These are phyloP conservation scores for Chymomyza costata DNA, from an alignment of 1,140 invertebrate genomes.

Conservation along the genomic window DNA sequence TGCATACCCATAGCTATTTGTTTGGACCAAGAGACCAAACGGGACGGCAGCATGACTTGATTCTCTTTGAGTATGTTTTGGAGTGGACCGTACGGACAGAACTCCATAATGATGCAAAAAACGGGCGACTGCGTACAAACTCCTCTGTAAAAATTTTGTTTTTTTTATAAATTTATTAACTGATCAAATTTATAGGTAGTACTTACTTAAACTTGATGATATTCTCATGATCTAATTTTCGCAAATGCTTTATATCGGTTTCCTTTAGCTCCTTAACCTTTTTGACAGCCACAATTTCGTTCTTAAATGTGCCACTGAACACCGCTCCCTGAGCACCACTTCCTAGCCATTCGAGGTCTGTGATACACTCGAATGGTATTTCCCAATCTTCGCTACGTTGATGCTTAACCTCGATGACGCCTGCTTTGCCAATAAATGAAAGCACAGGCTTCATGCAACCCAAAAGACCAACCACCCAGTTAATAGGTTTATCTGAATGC, in stretches of 20 bases:
- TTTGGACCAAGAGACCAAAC: slow-evolving; percentile 93
- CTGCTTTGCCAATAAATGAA: slow-evolving; percentile 88
- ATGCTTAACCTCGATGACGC: slow-evolving; percentile 66
- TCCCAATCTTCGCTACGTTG: slow-evolving; percentile 89
- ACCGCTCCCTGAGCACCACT: slow-evolving; percentile 97
- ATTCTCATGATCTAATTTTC: slow-evolving; percentile 97
- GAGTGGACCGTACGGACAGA: slow-evolving; percentile 94
- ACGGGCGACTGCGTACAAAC: slow-evolving; percentile 95
- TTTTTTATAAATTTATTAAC: not conserved
- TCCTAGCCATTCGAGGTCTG: slow-evolving; percentile 93
- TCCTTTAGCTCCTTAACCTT: slow-evolving; percentile 95
- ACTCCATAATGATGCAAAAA: slow-evolving; percentile 99
- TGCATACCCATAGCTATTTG: slow-evolving; percentile 97
- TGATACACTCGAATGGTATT: slow-evolving; percentile 94
- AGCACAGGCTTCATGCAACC: slow-evolving; percentile 91
- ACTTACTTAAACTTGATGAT: slow-evolving; percentile 94
- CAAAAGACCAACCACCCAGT: slow-evolving; percentile 88
- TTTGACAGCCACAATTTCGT: slow-evolving; percentile 95
- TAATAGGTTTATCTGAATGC: slow-evolving; percentile 78
- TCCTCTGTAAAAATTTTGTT: slow-evolving; percentile 81
- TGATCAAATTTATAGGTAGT: not conserved
- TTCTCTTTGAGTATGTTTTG: slow-evolving; percentile 91
- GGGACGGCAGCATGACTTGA: slow-evolving; percentile 86
- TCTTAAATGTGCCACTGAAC: slow-evolving; percentile 90
- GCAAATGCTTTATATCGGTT: slow-evolving; percentile 94